Evolutionary conservation across 2,113 vertebrate genomes (phyloP).

Genomic region (Haemorhous mexicanus): DNA sequence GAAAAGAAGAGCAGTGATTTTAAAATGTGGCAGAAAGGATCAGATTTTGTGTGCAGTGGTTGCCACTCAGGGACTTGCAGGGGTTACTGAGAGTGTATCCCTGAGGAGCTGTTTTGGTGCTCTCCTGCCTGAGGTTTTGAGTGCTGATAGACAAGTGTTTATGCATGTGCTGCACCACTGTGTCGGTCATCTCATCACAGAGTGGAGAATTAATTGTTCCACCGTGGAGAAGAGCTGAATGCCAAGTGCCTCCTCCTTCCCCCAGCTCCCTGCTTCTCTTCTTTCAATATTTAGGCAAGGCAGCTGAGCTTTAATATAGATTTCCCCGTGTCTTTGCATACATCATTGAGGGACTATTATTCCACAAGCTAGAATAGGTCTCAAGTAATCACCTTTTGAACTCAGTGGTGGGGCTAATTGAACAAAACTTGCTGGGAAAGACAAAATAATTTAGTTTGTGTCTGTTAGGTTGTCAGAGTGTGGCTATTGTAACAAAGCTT

Average conservation of each 20-base stretch:
- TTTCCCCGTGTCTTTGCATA: slow-evolving; percentile 20
- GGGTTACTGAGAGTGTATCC: rapidly evolving
- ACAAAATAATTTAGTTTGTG: slow-evolving; percentile 62
- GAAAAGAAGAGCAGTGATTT: slow-evolving; percentile 27
- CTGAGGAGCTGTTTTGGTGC: neutral
- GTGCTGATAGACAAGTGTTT: slow-evolving; percentile 41
- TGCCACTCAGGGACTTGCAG: neutral
- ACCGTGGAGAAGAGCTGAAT: slow-evolving; percentile 11
- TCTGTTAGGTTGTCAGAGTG: slow-evolving; percentile 17
- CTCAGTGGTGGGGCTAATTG: slow-evolving; percentile 46
- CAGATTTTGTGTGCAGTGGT: slow-evolving; percentile 1
- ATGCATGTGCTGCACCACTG: neutral
- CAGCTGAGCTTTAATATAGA: slow-evolving; percentile 49
- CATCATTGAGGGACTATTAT: slow-evolving; percentile 6
- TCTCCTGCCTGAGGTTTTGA: slow-evolving; percentile 5
- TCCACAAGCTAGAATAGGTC: neutral
- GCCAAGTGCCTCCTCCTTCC: slow-evolving; percentile 15
- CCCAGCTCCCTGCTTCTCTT: rapidly evolving
- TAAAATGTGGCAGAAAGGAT: neutral
- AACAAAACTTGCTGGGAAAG: slow-evolving; percentile 56
- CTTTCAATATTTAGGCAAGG: slow-evolving; percentile 62
- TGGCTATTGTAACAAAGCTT: neutral
- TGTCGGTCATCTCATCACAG: slow-evolving; percentile 12
- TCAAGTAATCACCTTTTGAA: slow-evolving; percentile 70
- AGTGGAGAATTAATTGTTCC: slow-evolving; percentile 64